These are phyloP conservation scores for Clitarchus hookeri DNA, from an alignment of 2,888 invertebrate species.

Conservation along the genomic window DNA sequence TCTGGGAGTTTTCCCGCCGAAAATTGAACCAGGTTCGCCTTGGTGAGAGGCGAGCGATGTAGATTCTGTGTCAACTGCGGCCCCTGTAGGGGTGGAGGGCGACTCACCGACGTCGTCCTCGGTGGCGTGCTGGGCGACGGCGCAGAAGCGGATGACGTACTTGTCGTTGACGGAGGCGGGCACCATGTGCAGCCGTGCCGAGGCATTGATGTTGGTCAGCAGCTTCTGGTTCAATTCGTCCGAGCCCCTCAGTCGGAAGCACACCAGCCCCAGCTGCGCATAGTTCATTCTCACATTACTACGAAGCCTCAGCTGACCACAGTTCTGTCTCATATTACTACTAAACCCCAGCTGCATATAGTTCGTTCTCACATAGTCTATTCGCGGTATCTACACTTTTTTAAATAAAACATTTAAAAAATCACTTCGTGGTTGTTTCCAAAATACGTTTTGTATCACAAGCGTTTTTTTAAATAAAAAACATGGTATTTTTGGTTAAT, in stretches of 20 bases:
- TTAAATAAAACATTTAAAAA: too few species aligned
- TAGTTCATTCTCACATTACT: background rate
- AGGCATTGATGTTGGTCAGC: constrained; percentile 89
- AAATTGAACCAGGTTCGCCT: too few species aligned
- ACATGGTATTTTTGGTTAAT: too few species aligned
- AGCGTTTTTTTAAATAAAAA: too few species aligned
- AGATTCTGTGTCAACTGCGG: too few species aligned
- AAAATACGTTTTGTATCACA: too few species aligned
- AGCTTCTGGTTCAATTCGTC: constrained; percentile 84
- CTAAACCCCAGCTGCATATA: background rate
- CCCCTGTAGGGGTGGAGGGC: background rate
- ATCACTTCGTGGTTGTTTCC: too few species aligned
- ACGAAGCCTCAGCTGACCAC: background rate
- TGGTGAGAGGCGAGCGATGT: too few species aligned
- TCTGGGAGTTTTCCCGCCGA: too few species aligned
- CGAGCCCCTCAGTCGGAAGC: constrained; percentile 82
- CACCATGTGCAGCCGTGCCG: constrained; percentile 96
- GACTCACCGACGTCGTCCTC: constrained; percentile 76
- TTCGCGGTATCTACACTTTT: too few species aligned
- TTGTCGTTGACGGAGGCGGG: constrained; percentile 88
- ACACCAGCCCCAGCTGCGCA: constrained; percentile 82
- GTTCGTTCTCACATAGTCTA: too few species aligned
- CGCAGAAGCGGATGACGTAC: constrained; percentile 93
- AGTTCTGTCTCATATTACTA: background rate
- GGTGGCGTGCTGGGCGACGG: constrained; percentile 87